Percentiles rank a stretch among this genome's conserved stretches.
Conservation (phyloP, 1,140 invertebrate species). For the Zaprionus taronus region DNA sequence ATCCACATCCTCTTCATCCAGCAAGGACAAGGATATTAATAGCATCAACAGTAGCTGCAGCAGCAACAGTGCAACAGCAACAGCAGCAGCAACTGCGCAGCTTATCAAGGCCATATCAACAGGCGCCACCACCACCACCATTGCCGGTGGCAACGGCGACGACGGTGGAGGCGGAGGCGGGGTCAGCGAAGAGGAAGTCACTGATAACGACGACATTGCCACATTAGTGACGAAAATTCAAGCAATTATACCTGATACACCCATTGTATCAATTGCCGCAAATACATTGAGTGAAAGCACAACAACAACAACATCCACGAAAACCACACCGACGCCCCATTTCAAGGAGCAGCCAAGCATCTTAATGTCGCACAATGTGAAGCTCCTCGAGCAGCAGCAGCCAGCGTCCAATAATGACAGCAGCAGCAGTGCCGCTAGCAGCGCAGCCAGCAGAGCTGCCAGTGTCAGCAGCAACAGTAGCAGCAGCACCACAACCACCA, state of each 20-base stretch:
- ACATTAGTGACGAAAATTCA: conserved; percentile 56
- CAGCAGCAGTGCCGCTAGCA: conserved; percentile 8
- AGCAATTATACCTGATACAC: conserved; percentile 76
- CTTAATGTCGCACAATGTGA: conserved; percentile 62
- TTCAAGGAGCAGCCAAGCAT: conserved; percentile 59
- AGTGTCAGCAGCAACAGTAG: conserved; percentile 13
- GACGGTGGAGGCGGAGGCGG: not conserved
- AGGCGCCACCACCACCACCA: conserved; percentile 19
- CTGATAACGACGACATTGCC: conserved; percentile 38
- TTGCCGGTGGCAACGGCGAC: not conserved
- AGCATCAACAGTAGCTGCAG: conserved; percentile 1
- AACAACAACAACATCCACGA: conserved; percentile 77
- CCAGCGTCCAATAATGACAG: conserved; percentile 17
- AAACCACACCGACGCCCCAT: conserved; percentile 74
- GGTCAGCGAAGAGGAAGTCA: not conserved
- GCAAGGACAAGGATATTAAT: conserved; percentile 18
- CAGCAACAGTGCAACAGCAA: conserved; percentile 16
- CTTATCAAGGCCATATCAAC: conserved; percentile 53
- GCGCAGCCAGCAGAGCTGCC: not conserved
- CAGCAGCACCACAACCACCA: not conserved
- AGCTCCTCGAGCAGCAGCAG: conserved; percentile 37
- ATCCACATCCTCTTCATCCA: too few species aligned
- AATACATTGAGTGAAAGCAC: conserved; percentile 78
- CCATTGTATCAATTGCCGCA: conserved; percentile 80
- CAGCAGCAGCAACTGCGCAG: conserved; percentile 32